These are phyloP conservation scores for Actenoides hombroni DNA, from an alignment of 2,113 vertebrate genomes.

Conservation along the genomic window DNA sequence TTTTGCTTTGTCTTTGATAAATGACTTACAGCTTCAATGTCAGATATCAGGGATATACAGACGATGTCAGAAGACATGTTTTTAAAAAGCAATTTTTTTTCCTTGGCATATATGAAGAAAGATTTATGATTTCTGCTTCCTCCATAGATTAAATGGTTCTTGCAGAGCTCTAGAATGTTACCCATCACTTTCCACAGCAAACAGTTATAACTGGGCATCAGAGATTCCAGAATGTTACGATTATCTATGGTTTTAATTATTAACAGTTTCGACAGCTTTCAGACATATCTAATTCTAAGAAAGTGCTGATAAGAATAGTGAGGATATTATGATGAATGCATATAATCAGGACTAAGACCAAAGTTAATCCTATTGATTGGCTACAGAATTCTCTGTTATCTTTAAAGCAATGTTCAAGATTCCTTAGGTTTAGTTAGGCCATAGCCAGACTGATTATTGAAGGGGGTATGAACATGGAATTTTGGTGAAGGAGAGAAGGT, in stretches of 20 bases:
- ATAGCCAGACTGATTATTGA: neutral
- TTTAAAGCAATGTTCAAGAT: neutral
- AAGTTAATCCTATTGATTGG: neutral
- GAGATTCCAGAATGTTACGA: neutral
- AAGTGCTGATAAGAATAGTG: neutral
- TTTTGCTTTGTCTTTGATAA: slow-evolving; percentile 21
- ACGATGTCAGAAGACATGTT: neutral
- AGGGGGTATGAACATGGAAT: neutral
- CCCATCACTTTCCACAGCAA: neutral
- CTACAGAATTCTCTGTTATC: neutral
- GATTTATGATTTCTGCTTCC: slow-evolving; percentile 29
- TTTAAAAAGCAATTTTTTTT: neutral
- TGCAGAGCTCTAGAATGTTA: neutral
- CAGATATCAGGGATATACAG: neutral
- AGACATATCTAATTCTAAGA: neutral
- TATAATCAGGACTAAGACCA: neutral
- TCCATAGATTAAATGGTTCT: neutral
- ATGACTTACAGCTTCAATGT: neutral
- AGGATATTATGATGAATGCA: neutral
- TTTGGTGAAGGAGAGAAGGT: neutral
- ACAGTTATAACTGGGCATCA: neutral
- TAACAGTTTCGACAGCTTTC: neutral
- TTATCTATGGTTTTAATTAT: neutral
- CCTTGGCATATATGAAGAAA: neutral
- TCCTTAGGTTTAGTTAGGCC: neutral